A percentile compares a stretch with the other conserved stretches of the same genome.
Evolutionary conservation across 2,888 invertebrate species (phyloP).

Genomic region (Brassicogethes aeneus): DNA sequence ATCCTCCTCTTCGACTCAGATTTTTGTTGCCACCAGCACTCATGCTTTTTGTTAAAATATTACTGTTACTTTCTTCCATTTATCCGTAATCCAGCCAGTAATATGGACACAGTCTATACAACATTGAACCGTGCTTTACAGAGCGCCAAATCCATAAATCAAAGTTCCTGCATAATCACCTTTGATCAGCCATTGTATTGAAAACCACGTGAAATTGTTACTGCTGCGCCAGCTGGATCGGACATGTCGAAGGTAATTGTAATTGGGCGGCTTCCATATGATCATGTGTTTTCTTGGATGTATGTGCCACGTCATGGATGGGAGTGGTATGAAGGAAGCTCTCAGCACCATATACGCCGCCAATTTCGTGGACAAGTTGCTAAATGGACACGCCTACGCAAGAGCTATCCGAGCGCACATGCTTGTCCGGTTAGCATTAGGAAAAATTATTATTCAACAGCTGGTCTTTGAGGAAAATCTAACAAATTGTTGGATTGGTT

Average conservation of each 20-base stretch:
- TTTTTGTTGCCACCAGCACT: too few species aligned
- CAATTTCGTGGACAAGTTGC: not conserved
- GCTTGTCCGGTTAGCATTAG: not conserved
- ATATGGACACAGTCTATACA: too few species aligned
- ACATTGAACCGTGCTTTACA: too few species aligned
- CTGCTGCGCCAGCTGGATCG: too few species aligned
- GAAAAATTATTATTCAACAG: not conserved
- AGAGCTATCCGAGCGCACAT: not conserved
- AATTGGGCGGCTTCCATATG: not conserved
- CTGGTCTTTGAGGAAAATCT: not conserved
- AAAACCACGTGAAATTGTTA: not conserved
- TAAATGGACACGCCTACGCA: not conserved
- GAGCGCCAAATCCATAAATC: too few species aligned
- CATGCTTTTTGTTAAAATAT: too few species aligned
- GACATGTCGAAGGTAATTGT: too few species aligned
- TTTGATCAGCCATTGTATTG: conserved; percentile 3
- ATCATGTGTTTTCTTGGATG: not conserved
- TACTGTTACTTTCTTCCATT: too few species aligned
- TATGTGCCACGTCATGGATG: not conserved
- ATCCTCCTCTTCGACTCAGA: too few species aligned
- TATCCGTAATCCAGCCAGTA: too few species aligned
- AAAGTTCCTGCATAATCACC: conserved; percentile 1
- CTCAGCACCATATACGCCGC: not conserved
- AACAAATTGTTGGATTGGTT: too few species aligned
- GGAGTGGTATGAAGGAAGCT: not conserved